Percentiles rank a stretch among this genome's conserved stretches.
phyloP scores from a whole-genome alignment of 2,797 vertebrate genomes.

The Pipistrellus kuhlii region DNA sequence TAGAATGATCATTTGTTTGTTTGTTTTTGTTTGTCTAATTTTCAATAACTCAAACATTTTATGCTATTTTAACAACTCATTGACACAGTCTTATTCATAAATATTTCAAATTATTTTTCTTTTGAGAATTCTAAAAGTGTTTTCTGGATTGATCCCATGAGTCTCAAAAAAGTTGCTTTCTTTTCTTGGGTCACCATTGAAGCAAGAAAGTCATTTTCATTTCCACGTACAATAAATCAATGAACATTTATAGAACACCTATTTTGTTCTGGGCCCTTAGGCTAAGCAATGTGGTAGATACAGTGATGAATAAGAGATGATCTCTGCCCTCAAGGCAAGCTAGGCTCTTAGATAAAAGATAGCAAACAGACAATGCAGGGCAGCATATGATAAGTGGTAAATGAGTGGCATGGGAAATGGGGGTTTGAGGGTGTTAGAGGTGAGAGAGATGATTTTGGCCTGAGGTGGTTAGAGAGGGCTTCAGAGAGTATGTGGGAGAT shows the following conservation, averaged over 20 bases:
- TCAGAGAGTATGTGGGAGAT: not conserved
- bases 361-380: slow-evolving; percentile 58
- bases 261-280: slow-evolving; percentile 82
- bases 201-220: slow-evolving; percentile 79
- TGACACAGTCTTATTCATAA: slow-evolving; percentile 35
- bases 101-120: slow-evolving; percentile 57
- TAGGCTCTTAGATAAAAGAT: slow-evolving; percentile 69
- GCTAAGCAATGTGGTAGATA: slow-evolving; percentile 79
- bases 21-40: not conserved
- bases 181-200: slow-evolving; percentile 67
- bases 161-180: slow-evolving; percentile 67
- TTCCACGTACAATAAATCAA: slow-evolving; percentile 79
- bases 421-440: slow-evolving; percentile 32
- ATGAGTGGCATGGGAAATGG: slow-evolving; percentile 64
- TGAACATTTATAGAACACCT: slow-evolving; percentile 81
- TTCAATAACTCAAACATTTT: not conserved
- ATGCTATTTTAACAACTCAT: not conserved
- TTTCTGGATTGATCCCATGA: slow-evolving; percentile 21
- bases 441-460: slow-evolving; percentile 57
- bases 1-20: not conserved
- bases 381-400: slow-evolving; percentile 69
- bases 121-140: slow-evolving; percentile 13
- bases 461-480: slow-evolving; percentile 41
- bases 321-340: slow-evolving; percentile 79
- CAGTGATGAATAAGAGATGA: slow-evolving; percentile 81